These are phyloP conservation scores for Alosa sapidissima DNA, from an alignment of 2,797 vertebrate species.

Conservation along the genomic window DNA sequence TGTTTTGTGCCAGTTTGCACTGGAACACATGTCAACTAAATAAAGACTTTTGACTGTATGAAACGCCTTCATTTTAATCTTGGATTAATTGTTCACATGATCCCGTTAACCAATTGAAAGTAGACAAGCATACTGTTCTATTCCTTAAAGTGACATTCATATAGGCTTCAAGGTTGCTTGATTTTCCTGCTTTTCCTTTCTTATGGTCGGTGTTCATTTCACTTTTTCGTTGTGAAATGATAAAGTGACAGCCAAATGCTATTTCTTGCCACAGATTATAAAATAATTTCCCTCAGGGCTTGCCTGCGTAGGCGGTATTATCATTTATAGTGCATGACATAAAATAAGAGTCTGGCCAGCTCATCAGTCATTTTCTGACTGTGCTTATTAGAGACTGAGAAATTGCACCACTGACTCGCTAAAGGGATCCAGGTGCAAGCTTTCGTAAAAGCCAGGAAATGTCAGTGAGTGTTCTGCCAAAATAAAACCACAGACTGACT, in stretches of 20 bases:
- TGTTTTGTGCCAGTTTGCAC: constrained; percentile 69
- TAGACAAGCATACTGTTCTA: neutral
- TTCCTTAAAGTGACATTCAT: neutral
- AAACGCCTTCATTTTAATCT: neutral
- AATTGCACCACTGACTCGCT: neutral
- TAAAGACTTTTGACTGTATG: constrained; percentile 41
- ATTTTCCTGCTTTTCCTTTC: no score
- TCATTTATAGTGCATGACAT: neutral
- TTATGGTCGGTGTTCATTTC: neutral
- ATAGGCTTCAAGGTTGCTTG: no score
- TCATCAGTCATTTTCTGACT: neutral
- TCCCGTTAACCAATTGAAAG: neutral
- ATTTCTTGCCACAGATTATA: neutral
- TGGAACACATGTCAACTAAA: constrained; percentile 74
- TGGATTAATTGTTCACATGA: neutral
- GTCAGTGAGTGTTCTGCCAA: neutral
- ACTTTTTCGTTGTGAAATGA: neutral
- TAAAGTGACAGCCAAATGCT: neutral
- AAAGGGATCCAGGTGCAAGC: neutral
- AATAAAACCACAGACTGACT: neutral
- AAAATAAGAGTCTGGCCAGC: neutral
- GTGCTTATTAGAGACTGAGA: neutral
- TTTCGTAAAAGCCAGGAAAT: neutral
- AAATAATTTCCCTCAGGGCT: neutral
- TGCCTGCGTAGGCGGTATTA: neutral